Percentiles rank a stretch among this genome's conserved stretches.
These are phyloP conservation scores for Cephus nigrinus DNA, from an alignment of 2,888 invertebrate species.

Conservation along the genomic window DNA sequence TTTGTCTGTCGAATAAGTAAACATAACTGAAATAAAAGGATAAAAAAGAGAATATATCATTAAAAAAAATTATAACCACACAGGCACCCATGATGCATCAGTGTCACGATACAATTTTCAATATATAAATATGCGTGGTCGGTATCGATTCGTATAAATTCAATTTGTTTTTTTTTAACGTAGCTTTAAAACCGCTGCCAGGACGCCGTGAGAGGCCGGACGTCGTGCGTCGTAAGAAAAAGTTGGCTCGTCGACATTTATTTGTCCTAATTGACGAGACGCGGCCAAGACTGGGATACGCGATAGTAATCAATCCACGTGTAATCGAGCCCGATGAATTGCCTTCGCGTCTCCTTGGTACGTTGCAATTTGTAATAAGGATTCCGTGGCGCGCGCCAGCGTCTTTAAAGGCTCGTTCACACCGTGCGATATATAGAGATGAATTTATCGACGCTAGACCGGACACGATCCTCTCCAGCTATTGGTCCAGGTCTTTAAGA, in stretches of 20 bases:
- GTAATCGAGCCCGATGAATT: neutral
- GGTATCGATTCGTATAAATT: neutral
- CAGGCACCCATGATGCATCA: neutral
- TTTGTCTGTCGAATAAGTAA: neutral
- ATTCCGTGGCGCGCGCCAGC: neutral
- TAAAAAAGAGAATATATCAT: neutral
- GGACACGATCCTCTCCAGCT: neutral
- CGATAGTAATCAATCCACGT: conserved; percentile 5
- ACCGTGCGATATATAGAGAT: neutral
- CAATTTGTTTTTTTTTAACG: neutral
- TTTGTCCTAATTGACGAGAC: conserved; percentile 5
- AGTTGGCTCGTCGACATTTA: conserved; percentile 3
- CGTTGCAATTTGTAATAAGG: neutral
- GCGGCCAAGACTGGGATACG: neutral
- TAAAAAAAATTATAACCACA: neutral
- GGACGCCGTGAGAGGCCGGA: neutral
- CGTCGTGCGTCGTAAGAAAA: neutral
- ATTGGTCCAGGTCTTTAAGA: neutral
- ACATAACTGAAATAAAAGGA: neutral
- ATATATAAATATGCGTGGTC: neutral
- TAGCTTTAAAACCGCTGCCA: neutral
- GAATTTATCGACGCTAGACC: neutral
- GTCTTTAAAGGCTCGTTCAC: neutral
- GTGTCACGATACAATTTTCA: neutral
- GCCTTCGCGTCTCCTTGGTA: neutral